Evolutionary conservation across 2,113 vertebrate species (phyloP).

Genomic region (Platysternon megacephalum): DNA sequence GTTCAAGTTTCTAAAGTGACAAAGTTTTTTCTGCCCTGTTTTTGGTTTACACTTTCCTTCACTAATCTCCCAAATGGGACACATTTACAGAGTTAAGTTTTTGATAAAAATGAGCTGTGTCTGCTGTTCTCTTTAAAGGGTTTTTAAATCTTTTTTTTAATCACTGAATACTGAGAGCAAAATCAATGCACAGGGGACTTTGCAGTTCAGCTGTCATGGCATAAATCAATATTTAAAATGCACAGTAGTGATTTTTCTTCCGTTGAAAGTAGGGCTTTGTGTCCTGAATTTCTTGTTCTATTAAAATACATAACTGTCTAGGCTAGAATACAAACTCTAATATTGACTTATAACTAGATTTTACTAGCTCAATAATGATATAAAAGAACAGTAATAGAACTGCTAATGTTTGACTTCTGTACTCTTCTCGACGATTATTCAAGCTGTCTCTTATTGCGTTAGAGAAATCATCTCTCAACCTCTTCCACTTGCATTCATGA

Average conservation of each 20-base stretch:
- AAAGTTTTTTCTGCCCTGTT: constrained; percentile 12
- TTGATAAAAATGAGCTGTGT: constrained; percentile 59
- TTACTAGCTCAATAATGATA: neutral
- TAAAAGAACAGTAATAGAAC: constrained; percentile 2
- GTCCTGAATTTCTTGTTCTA: constrained; percentile 54
- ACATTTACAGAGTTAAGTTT: constrained; percentile 8
- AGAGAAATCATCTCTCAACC: neutral
- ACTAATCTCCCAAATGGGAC: constrained; percentile 5
- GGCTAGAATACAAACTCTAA: constrained; percentile 1
- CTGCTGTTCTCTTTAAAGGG: constrained; percentile 45
- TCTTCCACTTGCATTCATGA: neutral
- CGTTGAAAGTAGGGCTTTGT: constrained; percentile 28
- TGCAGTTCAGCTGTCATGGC: constrained; percentile 37
- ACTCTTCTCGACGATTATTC: constrained; percentile 17
- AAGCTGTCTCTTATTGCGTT: neutral
- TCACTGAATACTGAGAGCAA: constrained; percentile 52
- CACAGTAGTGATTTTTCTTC: constrained; percentile 32
- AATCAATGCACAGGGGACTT: constrained; percentile 32
- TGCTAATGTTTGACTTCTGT: constrained; percentile 12
- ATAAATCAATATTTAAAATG: constrained; percentile 76
- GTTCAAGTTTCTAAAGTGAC: constrained; percentile 10
- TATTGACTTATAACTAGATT: constrained; percentile 29
- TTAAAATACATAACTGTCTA: constrained; percentile 47
- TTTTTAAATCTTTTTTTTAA: neutral
- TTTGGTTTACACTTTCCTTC: constrained; percentile 23